Evolutionary conservation across 2,888 invertebrate genomes (phyloP), one percentile per base, ranked within the genome.

Genomic region (Caenorhabditis becei): DNA sequence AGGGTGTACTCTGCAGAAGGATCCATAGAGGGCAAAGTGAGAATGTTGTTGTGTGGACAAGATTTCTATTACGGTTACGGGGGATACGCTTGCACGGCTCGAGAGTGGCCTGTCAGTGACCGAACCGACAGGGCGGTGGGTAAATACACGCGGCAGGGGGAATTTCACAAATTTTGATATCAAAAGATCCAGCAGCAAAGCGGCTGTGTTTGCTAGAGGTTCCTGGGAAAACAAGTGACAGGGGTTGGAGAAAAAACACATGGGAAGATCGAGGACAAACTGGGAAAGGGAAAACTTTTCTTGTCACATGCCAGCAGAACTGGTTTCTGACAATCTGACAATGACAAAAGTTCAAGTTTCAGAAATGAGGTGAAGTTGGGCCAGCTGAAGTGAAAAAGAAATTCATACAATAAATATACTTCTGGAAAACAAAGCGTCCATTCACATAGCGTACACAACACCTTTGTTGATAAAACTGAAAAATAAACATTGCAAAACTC

Each of bases 1-100:
- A 82, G 58, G 3, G 84, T 75, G 20, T 82, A 72, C n/a, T 82
- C 74, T 5, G 84, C 65, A 2, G 65, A 61, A 1, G 53, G 44
- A 54, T 84, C 82, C 84, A 84, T 84, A 23, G 18, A 16, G 1
- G 0, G n/a, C 35, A 23, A 23, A 41, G 44, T n/a, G 24, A 23
- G 11, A 41, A 44, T 26, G 10, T 11, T 23, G 26, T 16, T 59
- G 62, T 58, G 65, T 59, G 59, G 53, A 66, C 49, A 66, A 59
- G 56, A 53, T 2, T 59, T 58, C 56, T 61, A 32, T 47, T 59
- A 75, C 49, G 59, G 59, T n/a, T 74, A 47, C 37, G 58, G 18
- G 51, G 37, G 69, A 69, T 69, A 49, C 47, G 44, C 26, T 14
- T 23, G 16, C 56, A 59, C 61, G 14, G 47, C 37, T 49, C 63